These are phyloP conservation scores for Drosophila mayaguana DNA, from an alignment of 2,888 invertebrate species.

Conservation along the genomic window DNA sequence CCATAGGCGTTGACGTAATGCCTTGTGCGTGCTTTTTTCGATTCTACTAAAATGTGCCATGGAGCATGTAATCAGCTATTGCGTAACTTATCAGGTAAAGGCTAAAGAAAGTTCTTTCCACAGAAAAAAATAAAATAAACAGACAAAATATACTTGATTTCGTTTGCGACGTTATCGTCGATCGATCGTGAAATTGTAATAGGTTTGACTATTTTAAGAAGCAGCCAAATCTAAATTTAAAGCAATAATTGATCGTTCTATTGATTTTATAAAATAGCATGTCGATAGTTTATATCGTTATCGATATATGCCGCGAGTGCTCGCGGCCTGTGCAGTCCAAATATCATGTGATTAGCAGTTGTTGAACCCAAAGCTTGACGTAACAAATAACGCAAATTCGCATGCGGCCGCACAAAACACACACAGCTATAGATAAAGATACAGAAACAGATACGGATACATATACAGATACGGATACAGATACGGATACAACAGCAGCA, in stretches of 20 bases:
- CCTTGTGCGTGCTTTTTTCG: conserved; percentile 6
- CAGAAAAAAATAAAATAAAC: not conserved
- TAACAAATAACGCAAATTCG: conserved; percentile 50
- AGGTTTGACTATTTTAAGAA: not conserved
- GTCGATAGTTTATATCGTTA: not conserved
- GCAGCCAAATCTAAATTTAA: not conserved
- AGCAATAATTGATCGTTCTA: conserved; percentile 1
- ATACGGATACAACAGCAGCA: not conserved
- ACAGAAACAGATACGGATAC: conserved; percentile 7
- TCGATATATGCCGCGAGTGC: conserved; percentile 5
- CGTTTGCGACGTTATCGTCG: not conserved
- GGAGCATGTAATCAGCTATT: not conserved
- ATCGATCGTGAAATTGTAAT: not conserved
- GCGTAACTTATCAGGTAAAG: not conserved
- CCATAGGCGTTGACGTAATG: conserved; percentile 26
- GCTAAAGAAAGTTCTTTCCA: not conserved
- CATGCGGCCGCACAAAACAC: conserved; percentile 27
- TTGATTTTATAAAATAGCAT: not conserved
- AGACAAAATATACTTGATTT: not conserved
- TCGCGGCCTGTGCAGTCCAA: conserved; percentile 14
- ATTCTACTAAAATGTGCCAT: not conserved
- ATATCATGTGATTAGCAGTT: conserved; percentile 74
- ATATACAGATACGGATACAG: conserved; percentile 9
- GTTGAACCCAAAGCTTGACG: conserved; percentile 68
- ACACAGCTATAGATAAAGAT: conserved; percentile 1